Evolutionary conservation across 2,888 invertebrate genomes (phyloP), one percentile per base, ranked within the genome.

Genomic region (Drosophila hawaiiensis): DNA sequence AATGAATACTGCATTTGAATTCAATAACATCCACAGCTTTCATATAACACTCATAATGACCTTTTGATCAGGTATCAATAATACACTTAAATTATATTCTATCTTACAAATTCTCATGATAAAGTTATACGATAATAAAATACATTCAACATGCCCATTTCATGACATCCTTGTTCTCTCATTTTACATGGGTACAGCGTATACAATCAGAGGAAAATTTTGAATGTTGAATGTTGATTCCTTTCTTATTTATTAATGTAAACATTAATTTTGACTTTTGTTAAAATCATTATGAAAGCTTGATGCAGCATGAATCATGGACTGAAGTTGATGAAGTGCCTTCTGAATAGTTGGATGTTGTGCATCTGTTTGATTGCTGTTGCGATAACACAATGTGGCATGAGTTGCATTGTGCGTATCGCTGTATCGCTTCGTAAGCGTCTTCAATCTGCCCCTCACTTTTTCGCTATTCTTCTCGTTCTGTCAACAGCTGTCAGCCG

Each of bases 401-500:
- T 73, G 79, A 82, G 68, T 78, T 81, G 78, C 81, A 78, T 65
- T 61, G 37, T 67, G 75, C 47, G 41, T 47, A 53, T n/a, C 47
- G 47, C 47, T 25, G 41, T 47, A 53, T n/a, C 47, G 47, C 47
- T 25, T 9, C 16, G 25, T 54, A 29, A n/a, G 37, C 4, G 12
- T 29, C 22, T 28, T 39, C 29, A 60, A 47, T 55, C 53, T 62
- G 56, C 47, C 69, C 64, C 66, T 62, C 82, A 16, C 66, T 37
- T 49, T 49, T 43, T 33, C 43, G 35, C 63, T 50, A 55, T 53
- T 60, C 78, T 52, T 81, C 73, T 73, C 73, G 58, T 68, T 81
- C 72, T 80, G 80, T 81, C 80, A 82, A 63, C 79, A 79, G 78
- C 82, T 79, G 78, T 82, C 79, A 69, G 82, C 10, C 37, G 41